Base-by-base conservation (phyloP, 2,797 vertebrate genomes). In the Coregonus suidteri region DNA sequence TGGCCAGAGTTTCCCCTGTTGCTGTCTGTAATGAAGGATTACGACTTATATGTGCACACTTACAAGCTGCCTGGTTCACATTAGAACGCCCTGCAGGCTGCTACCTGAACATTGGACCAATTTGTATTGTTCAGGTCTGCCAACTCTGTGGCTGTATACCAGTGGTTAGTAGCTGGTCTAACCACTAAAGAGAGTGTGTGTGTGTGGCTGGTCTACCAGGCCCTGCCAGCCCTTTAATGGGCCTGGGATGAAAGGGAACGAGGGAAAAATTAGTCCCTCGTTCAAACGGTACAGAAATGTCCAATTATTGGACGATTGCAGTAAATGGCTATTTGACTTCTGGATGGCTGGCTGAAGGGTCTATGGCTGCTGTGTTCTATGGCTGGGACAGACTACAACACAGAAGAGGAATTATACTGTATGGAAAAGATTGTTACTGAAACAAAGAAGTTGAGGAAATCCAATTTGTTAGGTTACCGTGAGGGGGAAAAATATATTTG, bases 101-200 rank as follows among this genome's bases (percentile, higher is more conserved):
- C 84, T 79, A 87, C 85, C 84, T 87, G 77, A 81, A 72, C 79
- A 88, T 80, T 77, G 78, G 82, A 81, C 77, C 25, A 85, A 82
- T 85, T 84, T 86, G 84, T 84, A 84, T 84, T 76, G 75, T 80
- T 85, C 74, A 76, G 77, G 75, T 82, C 41, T 66, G 59, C 34
- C 74, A 78, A 77, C 83, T 87, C 84, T 74, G 74, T 73, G 64
- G 77, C 83, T 70, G n/a, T 66, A 71, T 15, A 31, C 72, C 73
- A 77, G 65, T 59, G n/a, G 56, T 80, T 73, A 75, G 52, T 52
- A 9, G 66, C 79, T 66, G 75, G 69, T 65, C 64, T 62, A 71
- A 34, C 82, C 41, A 47, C 41, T 47, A 59, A 59, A n/a, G 16
- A 6, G 54, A 14, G 51, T 15, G 52, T 53, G 52, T 7, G 6